These are phyloP conservation scores for Lampris incognitus DNA, from an alignment of 2,113 vertebrate species.

Conservation along the genomic window DNA sequence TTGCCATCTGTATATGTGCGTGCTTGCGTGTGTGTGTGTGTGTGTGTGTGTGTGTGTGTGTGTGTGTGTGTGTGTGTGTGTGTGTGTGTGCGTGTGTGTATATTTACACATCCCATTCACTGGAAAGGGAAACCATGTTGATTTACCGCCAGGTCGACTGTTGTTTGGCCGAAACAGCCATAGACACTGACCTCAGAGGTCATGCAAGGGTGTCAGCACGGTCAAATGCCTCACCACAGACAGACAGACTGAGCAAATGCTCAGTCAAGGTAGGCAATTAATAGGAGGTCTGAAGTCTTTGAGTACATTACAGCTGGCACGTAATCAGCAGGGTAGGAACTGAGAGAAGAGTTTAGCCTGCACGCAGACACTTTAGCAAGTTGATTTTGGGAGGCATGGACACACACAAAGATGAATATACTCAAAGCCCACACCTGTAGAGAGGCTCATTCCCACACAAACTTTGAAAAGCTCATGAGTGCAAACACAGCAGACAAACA, in stretches of 20 bases:
- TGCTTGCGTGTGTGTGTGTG: neutral
- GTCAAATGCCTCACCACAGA: constrained; percentile 46
- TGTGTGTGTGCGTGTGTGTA: neutral
- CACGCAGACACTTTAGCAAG: constrained; percentile 4
- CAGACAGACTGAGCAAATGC: constrained; percentile 1
- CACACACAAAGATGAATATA: neutral
- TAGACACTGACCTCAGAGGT: constrained; percentile 54
- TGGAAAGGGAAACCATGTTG: constrained; percentile 33
- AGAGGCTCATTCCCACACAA: neutral
- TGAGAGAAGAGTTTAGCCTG: constrained; percentile 7
- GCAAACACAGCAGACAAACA: neutral
- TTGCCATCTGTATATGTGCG: neutral
- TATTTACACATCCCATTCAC: neutral
- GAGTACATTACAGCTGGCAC: constrained; percentile 18
- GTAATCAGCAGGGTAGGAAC: neutral
- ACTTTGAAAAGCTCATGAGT: constrained; percentile 9
- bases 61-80: neutral
- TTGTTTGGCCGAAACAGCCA: constrained; percentile 30
- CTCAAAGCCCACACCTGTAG: too few species aligned
- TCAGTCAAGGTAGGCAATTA: constrained; percentile 10
- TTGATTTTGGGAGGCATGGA: neutral
- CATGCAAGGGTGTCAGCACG: constrained; percentile 19
- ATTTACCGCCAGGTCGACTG: constrained; percentile 33
- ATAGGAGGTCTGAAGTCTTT: neutral
- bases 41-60: neutral